Evolutionary conservation across 2,113 vertebrate species (phyloP).

Genomic region (Alectura lathami): DNA sequence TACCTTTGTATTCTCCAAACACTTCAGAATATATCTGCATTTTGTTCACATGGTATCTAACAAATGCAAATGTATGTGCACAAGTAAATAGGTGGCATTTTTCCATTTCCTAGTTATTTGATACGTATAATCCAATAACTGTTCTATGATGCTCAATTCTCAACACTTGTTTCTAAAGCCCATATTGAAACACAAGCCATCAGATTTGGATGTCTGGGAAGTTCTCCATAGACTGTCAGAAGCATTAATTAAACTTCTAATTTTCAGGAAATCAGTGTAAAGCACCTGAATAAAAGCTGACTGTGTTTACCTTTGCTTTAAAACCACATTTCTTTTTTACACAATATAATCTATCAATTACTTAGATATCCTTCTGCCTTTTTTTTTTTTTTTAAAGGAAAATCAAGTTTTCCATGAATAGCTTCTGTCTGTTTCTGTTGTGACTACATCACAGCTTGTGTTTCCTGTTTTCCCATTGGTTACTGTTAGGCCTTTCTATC

Average conservation of each 20-base stretch:
- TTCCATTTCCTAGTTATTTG: conserved; percentile 21
- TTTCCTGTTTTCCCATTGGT: not conserved
- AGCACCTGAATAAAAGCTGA: not conserved
- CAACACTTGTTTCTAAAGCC: not conserved
- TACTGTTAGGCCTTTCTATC: not conserved
- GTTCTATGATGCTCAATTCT: not conserved
- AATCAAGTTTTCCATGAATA: not conserved
- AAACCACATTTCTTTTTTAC: not conserved
- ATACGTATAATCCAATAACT: conserved; percentile 13
- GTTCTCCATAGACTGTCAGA: not conserved
- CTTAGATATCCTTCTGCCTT: not conserved
- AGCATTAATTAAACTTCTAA: conserved; percentile 7
- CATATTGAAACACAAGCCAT: not conserved
- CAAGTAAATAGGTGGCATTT: not conserved
- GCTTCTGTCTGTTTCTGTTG: not conserved
- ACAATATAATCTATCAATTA: not conserved
- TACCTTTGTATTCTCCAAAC: not conserved
- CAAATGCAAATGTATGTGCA: not conserved
- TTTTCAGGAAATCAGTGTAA: not conserved
- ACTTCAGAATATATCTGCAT: not conserved
- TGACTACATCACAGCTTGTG: not conserved
- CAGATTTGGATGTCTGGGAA: not conserved
- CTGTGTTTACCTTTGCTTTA: not conserved
- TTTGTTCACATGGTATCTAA: conserved; percentile 22
- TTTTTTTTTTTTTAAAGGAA: not conserved